Conservation (phyloP, 2,113 vertebrate species). For the Pyrgilauda ruficollis region DNA sequence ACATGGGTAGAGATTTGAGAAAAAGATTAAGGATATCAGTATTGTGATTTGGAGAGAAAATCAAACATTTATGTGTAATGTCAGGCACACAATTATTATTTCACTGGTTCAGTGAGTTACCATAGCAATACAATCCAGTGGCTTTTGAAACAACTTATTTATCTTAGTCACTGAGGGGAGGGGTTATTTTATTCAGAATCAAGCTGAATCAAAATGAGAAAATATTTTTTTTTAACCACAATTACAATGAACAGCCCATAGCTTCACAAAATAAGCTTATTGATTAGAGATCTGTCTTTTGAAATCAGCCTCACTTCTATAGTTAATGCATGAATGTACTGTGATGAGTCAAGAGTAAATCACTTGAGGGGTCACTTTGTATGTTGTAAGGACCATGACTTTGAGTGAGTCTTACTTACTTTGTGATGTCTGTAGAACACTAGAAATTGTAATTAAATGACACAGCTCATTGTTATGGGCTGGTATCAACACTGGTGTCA, state of each 20-base stretch:
- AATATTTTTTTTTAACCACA: neutral
- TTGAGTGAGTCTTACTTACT: neutral
- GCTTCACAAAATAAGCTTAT: neutral
- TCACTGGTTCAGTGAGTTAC: constrained; percentile 44
- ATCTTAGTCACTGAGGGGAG: neutral
- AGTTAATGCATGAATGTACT: neutral
- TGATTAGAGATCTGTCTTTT: neutral
- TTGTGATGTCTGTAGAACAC: neutral
- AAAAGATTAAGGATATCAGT: neutral
- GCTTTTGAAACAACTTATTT: constrained; percentile 48
- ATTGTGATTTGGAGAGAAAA: constrained; percentile 15
- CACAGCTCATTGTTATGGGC: neutral
- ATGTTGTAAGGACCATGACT: neutral
- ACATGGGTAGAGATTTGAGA: neutral
- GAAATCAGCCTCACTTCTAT: neutral
- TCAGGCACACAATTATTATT: constrained; percentile 22
- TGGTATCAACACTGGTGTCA: neutral
- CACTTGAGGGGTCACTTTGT: neutral
- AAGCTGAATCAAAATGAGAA: constrained; percentile 8
- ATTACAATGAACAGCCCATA: neutral
- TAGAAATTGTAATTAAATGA: neutral
- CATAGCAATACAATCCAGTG: constrained; percentile 45
- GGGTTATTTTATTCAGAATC: constrained; percentile 18
- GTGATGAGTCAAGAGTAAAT: neutral
- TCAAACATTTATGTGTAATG: neutral